Base-by-base conservation (phyloP, 2,888 invertebrate species). In the Celastrina argiolus region DNA sequence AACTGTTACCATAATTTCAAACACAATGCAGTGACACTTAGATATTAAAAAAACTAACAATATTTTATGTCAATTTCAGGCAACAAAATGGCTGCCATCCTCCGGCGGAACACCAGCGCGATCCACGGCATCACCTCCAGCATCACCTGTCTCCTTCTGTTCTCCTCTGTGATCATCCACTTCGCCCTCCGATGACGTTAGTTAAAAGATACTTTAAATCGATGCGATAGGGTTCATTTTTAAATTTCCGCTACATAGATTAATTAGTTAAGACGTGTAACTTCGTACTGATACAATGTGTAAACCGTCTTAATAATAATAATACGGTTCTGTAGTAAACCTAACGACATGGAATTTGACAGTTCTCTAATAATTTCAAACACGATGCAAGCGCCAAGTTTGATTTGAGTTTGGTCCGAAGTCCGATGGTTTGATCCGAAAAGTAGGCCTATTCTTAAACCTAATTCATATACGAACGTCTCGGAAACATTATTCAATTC, bases 11-110 rank as follows among this genome's bases (percentile, higher is more conserved):
- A 18, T 56, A 0, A 26, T 41, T 58, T 31, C 5, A 4, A 7
- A 6, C 31, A 5, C 7, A 31, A 31, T 31, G 31, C 6, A 5
- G 31, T 31, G 5, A n/a, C 3, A 31, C 1, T 31, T 31, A 31
- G 5, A n/a, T n/a, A n/a, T n/a, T n/a, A n/a, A 6, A 31, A 31
- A 31, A 5, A 6, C 5, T 31, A 28, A 28, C 5, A 28, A 42
- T 5, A 12, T 26, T 26, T 1, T 2, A 12, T 26, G 12, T 22
- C 1, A 51, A 10, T 70, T 70, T 42, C 83, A 91, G 91, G 91
- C 72, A 89, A 91, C 84, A 91, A 91, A 72, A 91, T 91, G 91
- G 91, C 91, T 63, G 90, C 91, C 16, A 91, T 90, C 56, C 82
- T 91, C 4, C 87, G 91, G 16, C 82, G 91, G 45, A 91, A 91